Conservation (phyloP, 2,113 vertebrate species). For the Drymodes brunneopygia region DNA sequence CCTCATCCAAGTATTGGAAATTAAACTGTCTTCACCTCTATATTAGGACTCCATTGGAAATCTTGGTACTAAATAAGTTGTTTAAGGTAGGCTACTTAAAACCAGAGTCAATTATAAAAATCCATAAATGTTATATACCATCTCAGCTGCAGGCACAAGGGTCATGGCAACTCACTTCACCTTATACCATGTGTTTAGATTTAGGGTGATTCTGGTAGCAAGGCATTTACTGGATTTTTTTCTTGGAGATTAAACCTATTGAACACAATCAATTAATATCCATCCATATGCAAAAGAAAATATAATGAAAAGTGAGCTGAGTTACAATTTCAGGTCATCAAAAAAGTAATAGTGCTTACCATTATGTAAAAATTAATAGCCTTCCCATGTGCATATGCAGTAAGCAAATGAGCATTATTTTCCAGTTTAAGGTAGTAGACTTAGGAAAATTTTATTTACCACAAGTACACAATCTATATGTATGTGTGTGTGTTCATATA, state of each 20-base stretch:
- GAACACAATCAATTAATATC: background rate
- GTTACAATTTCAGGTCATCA: background rate
- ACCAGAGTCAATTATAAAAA: background rate
- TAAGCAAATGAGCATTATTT: background rate
- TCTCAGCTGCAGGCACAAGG: background rate
- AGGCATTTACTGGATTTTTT: background rate
- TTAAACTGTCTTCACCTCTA: background rate
- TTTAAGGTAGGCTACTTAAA: background rate
- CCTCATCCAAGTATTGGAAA: background rate
- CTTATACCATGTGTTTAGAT: background rate
- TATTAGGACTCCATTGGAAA: background rate
- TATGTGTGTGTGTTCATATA: too few species aligned
- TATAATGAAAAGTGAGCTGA: background rate
- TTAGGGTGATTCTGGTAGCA: background rate
- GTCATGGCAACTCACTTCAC: background rate
- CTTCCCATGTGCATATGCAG: background rate
- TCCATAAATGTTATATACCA: background rate
- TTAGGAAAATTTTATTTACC: background rate
- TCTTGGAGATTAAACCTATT: background rate
- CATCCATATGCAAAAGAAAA: background rate
- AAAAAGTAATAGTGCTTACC: background rate
- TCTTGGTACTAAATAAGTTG: background rate
- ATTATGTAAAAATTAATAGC: background rate
- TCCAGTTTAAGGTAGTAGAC: background rate
- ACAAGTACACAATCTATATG: too few species aligned